Percentiles rank a stretch among this genome's conserved stretches.
Conservation (phyloP, 1,140 invertebrate genomes). For the Ectropis grisescens region DNA sequence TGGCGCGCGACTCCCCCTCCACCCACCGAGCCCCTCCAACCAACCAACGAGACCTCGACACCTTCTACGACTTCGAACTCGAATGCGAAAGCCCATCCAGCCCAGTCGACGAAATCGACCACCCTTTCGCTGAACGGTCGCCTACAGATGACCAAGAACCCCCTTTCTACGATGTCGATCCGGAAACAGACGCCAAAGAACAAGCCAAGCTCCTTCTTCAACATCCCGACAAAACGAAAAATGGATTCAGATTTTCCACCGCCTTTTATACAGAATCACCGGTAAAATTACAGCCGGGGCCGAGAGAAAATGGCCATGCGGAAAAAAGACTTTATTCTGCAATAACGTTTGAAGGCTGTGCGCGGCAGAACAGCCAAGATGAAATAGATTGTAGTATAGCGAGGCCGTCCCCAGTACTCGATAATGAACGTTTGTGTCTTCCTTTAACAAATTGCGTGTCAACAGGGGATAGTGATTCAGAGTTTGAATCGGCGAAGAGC, state of each 20-base stretch:
- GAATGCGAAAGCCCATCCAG: constrained; percentile 76
- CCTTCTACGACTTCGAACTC: constrained; percentile 71
- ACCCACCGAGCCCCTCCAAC: constrained; percentile 51
- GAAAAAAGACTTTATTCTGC: constrained; percentile 60
- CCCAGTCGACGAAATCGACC: constrained; percentile 74
- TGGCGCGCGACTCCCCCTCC: constrained; percentile 41
- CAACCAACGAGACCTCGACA: constrained; percentile 64
- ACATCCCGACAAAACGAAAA: constrained; percentile 42
- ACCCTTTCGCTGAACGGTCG: constrained; percentile 52
- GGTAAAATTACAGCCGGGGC: constrained; percentile 49
- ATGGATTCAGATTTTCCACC: constrained; percentile 54
- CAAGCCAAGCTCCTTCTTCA: constrained; percentile 36
- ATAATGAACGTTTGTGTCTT: constrained; percentile 29
- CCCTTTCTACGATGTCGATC: constrained; percentile 60
- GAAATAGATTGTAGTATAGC: constrained; percentile 37
- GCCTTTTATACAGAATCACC: constrained; percentile 57
- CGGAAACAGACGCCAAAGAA: constrained; percentile 39
- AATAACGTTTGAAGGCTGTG: constrained; percentile 68
- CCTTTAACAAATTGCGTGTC: constrained; percentile 18
- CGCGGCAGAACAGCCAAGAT: constrained; percentile 51
- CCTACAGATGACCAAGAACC: constrained; percentile 59
- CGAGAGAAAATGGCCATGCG: constrained; percentile 56
- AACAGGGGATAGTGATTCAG: constrained; percentile 52
- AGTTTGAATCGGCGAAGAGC: constrained; percentile 61
- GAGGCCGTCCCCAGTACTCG: constrained; percentile 10